Base-by-base conservation (phyloP, 2,113 vertebrate genomes). In the Tenebrosternarchus preto region DNA sequence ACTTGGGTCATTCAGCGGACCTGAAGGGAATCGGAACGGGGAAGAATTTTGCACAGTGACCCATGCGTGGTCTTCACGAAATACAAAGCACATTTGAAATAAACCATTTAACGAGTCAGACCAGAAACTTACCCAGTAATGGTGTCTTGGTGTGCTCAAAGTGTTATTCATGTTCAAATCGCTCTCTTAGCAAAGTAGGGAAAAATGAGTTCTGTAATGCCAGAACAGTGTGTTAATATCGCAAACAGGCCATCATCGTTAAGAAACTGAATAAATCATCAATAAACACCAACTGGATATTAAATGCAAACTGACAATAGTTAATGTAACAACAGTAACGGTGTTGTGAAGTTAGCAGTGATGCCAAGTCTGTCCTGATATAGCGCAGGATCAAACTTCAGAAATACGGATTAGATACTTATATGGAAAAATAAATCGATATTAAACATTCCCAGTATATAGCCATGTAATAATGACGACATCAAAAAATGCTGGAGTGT, bases 1-100 rank as follows among this genome's bases (percentile, higher is more conserved):
- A 19, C 69, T 71, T 17, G 20, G 17, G 20, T 19, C 20, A 31
- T 39, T 6, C 1, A 56, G 36, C 60, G 24, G 29, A 66, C 39
- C 76, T 81, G 70, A 60, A 78, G 75, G 79, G 64, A 24, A 17
- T 1, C 24, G 11, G 56, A 2, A 27, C 36, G n/a, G 39, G 19
- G 33, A 27, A 27, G 33, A 19, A 3, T 55, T 80, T 53, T 16
- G n/a, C 46, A 29, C 39, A 60, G 31, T 50, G 16, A 39, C n/a
- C 46, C 29, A 29, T 53, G 64, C 36, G 8, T 27, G 5, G 33
- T 73, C 71, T 76, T 69, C 72, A 82, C 31, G 66, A 24, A 83
- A 80, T 4, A 57, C 22, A 53, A 43, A 46, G 9, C 4, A 36
- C 60, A 73, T 29, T n/a, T 59, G 19, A 80, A 71, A 70, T 9